These are phyloP conservation scores for Rhinoderma darwinii DNA, from an alignment of 2,113 vertebrate species.

Conservation along the genomic window DNA sequence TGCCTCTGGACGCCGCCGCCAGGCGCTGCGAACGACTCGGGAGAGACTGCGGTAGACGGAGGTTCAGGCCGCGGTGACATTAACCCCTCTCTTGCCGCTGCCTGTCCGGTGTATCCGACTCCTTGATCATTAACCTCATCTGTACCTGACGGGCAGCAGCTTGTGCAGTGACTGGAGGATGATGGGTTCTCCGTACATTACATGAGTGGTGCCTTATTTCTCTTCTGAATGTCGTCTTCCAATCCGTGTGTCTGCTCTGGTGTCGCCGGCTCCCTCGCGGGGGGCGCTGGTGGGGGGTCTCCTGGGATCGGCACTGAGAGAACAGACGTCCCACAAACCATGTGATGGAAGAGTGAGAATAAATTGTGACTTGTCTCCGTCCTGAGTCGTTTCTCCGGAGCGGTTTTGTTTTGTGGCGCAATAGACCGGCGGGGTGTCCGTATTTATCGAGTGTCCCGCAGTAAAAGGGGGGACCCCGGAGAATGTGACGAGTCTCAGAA, in stretches of 20 bases:
- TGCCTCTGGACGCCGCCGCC: background rate
- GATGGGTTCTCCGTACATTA: background rate
- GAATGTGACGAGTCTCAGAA: too few relatives aligned
- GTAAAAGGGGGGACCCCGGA: too few relatives aligned
- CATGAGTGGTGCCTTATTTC: constrained; percentile 88
- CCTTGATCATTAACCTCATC: background rate
- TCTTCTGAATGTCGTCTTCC: constrained; percentile 79
- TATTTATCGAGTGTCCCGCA: too few relatives aligned
- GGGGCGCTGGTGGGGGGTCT: background rate
- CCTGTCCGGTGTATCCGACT: background rate
- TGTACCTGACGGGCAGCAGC: background rate
- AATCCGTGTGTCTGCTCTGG: constrained; percentile 64
- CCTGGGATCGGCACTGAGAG: background rate
- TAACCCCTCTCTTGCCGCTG: background rate
- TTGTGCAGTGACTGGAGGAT: background rate
- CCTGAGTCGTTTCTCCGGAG: background rate
- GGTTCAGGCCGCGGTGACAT: background rate
- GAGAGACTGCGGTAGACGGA: background rate
- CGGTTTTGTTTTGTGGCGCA: too few relatives aligned
- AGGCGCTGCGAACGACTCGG: background rate
- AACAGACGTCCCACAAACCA: background rate
- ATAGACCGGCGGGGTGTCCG: too few relatives aligned
- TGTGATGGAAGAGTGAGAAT: background rate
- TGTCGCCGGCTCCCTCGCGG: background rate
- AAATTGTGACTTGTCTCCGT: constrained; percentile 20